These are phyloP conservation scores for Spisula subtruncata DNA, from an alignment of 2,888 invertebrate species.

Conservation along the genomic window DNA sequence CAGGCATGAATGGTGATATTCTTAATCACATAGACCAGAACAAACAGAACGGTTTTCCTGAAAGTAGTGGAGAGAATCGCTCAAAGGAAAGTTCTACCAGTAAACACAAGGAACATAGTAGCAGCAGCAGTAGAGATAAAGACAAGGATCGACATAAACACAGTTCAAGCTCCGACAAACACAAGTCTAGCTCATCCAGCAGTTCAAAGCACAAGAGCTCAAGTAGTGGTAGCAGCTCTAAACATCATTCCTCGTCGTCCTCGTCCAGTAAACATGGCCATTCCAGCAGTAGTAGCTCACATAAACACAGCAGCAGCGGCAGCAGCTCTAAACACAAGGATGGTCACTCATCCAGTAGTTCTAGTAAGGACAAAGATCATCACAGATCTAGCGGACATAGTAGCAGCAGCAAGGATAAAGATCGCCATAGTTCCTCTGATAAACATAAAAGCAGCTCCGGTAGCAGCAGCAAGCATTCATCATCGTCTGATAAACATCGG, in stretches of 20 bases:
- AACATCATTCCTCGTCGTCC: conserved; percentile 62
- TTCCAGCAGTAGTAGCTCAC: conserved; percentile 54
- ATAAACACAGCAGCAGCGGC: conserved; percentile 64
- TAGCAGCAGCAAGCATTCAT: conserved; percentile 51
- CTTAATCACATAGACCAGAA: conserved; percentile 71
- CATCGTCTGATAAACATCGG: conserved; percentile 63
- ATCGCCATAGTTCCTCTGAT: conserved; percentile 71
- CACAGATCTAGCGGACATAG: conserved; percentile 67
- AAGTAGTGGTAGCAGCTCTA: conserved; percentile 54
- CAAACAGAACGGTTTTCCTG: conserved; percentile 71
- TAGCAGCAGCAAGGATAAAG: conserved; percentile 61
- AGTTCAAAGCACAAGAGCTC: conserved; percentile 68
- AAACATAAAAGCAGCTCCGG: conserved; percentile 60
- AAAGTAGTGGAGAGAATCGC: conserved; percentile 41
- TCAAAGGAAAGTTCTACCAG: conserved; percentile 34
- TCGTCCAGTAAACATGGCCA: conserved; percentile 63
- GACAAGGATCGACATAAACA: conserved; percentile 65
- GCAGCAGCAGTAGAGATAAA: conserved; percentile 33
- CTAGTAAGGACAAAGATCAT: conserved; percentile 75
- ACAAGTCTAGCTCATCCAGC: conserved; percentile 68
- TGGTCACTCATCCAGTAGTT: conserved; percentile 49
- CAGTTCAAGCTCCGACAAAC: conserved; percentile 73
- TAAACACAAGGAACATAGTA: conserved; percentile 26
- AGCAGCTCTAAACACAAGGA: conserved; percentile 48
- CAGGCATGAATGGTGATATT: conserved; percentile 65